These are phyloP conservation scores for Phania funesta DNA, from an alignment of 2,888 invertebrate species.

Conservation along the genomic window DNA sequence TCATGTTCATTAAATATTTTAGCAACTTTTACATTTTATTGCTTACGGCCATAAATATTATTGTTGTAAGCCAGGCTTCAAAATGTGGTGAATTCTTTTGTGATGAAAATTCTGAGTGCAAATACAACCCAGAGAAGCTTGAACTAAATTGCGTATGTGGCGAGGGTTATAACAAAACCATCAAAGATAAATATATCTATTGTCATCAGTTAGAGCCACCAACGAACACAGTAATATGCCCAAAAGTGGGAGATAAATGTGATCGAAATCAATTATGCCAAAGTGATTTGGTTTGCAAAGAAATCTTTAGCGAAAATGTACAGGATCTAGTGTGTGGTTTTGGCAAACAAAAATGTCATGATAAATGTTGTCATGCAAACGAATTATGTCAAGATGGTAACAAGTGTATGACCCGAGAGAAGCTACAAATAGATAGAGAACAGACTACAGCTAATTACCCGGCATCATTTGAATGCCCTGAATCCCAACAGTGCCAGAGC, in stretches of 20 bases:
- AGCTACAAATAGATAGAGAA: no score
- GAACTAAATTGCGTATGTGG: neutral
- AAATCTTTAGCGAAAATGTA: neutral
- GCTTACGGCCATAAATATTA: neutral
- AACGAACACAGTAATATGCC: neutral
- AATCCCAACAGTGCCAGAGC: neutral
- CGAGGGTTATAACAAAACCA: neutral
- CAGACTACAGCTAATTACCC: neutral
- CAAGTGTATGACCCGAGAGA: neutral
- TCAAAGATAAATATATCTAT: neutral
- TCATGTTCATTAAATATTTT: neutral
- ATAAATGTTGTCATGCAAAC: neutral
- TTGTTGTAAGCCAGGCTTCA: neutral
- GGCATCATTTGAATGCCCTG: neutral
- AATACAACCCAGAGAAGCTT: no score
- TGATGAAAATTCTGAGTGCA: neutral
- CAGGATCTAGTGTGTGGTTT: neutral
- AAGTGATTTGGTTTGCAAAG: neutral
- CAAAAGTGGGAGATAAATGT: neutral
- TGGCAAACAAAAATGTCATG: neutral
- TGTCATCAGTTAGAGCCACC: neutral
- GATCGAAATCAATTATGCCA: neutral
- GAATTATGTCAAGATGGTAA: neutral
- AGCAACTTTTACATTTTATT: neutral
- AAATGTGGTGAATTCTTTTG: slow-evolving; percentile 1